phyloP scores from a whole-genome alignment of 2,113 vertebrate species.

The Austrofundulus limnaeus region DNA sequence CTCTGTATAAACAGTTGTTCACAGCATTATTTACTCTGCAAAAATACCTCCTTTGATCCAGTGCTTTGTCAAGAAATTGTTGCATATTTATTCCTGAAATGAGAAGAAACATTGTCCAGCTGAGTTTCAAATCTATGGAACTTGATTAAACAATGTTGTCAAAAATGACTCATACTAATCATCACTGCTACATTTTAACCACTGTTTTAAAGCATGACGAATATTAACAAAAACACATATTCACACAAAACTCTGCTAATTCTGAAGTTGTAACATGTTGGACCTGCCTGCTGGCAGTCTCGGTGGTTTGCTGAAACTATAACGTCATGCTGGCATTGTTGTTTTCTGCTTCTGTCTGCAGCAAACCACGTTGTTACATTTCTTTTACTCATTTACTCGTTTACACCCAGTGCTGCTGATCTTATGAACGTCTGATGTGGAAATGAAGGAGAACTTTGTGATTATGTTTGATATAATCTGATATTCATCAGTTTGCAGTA shows the following conservation, averaged over 20 bases:
- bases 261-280: too few species aligned
- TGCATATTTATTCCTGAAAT: conserved; percentile 1
- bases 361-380: conserved; percentile 25
- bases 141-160: neutral
- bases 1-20: conserved; percentile 2
- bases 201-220: neutral
- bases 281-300: too few species aligned
- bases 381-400: too few species aligned
- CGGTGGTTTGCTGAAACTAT: too few species aligned
- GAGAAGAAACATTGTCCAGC: conserved; percentile 1
- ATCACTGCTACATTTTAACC: neutral
- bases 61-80: neutral
- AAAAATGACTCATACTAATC: neutral
- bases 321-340: conserved; percentile 9
- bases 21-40: conserved; percentile 1
- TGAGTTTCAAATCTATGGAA: neutral
- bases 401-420: too few species aligned
- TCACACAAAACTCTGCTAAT: conserved; percentile 2
- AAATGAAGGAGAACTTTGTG: too few species aligned
- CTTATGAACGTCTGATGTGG: too few species aligned
- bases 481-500: too few species aligned
- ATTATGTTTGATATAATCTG: too few species aligned
- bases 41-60: conserved; percentile 8
- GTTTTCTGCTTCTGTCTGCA: conserved; percentile 22
- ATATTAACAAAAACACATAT: neutral